Percentiles rank a stretch among this genome's conserved stretches.
phyloP scores from a whole-genome alignment of 2,113 vertebrate species.

The Zapus hudsonius region DNA sequence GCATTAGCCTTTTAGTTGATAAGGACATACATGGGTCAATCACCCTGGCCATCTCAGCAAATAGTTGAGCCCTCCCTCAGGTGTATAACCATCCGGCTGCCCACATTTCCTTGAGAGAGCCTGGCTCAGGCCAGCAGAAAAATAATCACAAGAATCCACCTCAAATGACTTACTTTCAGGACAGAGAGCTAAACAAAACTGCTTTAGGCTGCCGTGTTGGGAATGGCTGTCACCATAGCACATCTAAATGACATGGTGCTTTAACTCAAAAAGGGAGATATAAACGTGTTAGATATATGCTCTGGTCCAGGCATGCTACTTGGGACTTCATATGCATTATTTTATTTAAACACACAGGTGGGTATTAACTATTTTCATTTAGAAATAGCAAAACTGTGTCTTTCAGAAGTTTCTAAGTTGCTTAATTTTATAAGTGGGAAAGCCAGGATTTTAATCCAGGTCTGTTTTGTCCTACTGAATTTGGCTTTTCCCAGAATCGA shows the following conservation, averaged over 20 bases:
- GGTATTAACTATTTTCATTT: background rate
- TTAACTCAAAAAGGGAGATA: background rate
- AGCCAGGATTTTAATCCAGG: background rate
- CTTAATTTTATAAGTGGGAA: background rate
- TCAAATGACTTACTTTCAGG: background rate
- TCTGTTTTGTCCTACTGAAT: background rate
- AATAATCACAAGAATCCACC: background rate
- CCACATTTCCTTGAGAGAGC: background rate
- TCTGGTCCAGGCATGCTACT: background rate
- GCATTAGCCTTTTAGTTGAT: background rate
- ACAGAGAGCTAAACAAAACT: background rate
- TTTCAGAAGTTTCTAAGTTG: background rate
- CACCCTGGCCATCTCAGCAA: background rate
- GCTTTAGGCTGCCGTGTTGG: background rate
- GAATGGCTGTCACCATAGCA: background rate
- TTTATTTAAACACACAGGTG: background rate
- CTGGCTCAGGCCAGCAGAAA: background rate
- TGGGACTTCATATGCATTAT: background rate
- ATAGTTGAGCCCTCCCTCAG: background rate
- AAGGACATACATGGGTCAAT: background rate
- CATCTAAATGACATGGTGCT: background rate
- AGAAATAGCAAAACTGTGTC: background rate
- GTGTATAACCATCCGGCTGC: background rate
- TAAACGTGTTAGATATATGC: background rate
- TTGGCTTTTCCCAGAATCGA: background rate